Percentiles rank a stretch among this genome's conserved stretches.
Evolutionary conservation across 2,113 vertebrate genomes (phyloP).

Genomic region (Gasterosteus aculeatus): DNA sequence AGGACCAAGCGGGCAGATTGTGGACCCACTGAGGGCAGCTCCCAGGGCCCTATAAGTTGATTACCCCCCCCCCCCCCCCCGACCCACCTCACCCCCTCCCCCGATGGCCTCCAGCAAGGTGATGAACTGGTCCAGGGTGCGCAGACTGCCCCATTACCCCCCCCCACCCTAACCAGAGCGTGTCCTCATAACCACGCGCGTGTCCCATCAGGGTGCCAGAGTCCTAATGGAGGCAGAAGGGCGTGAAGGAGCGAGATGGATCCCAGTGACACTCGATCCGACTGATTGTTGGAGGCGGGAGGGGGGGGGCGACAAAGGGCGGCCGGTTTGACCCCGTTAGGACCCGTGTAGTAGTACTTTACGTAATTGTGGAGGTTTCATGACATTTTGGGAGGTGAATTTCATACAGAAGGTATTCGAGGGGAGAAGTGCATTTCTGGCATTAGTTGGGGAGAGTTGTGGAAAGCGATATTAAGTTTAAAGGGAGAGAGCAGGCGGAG

Average conservation of each 20-base stretch:
- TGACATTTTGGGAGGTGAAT: not conserved
- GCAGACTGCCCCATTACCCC: not conserved
- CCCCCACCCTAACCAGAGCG: constrained; percentile 18
- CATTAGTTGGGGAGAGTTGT: not conserved
- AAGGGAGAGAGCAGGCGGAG: not conserved
- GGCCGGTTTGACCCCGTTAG: constrained; percentile 7
- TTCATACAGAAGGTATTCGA: not conserved
- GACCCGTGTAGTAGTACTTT: not conserved
- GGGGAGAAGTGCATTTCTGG: not conserved
- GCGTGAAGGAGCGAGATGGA: constrained; percentile 82
- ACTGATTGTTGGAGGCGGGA: constrained; percentile 26
- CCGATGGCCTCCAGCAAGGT: constrained; percentile 84
- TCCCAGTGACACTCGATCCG: constrained; percentile 63
- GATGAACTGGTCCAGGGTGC: constrained; percentile 49
- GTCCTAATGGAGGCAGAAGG: constrained; percentile 85
- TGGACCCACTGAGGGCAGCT: constrained; percentile 51
- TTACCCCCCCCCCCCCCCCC: constrained; percentile 15
- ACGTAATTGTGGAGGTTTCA: not conserved
- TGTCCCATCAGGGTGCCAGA: constrained; percentile 55
- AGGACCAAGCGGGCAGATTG: constrained; percentile 60
- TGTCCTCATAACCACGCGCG: constrained; percentile 46
- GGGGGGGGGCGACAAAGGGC: constrained; percentile 10
- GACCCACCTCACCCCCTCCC: not conserved
- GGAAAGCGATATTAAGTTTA: not conserved
- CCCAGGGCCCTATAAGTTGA: constrained; percentile 55